Percentiles rank a stretch among this genome's conserved stretches.
Evolutionary conservation across 1,140 invertebrate species (phyloP).

Genomic region (Tribolium madens): DNA sequence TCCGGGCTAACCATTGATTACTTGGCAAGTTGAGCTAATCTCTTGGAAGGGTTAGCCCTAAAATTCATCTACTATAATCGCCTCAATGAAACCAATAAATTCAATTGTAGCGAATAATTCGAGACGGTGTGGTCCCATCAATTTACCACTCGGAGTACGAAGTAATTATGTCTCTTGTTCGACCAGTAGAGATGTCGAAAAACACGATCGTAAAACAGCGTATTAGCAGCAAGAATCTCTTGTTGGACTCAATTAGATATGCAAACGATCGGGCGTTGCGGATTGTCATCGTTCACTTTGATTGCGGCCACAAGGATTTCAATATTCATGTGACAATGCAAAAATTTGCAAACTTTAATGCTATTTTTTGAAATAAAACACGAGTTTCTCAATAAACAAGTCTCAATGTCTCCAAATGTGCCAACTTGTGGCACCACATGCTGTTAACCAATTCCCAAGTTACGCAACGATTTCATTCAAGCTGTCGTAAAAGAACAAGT

Average conservation of each 20-base stretch:
- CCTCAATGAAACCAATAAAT: conserved; percentile 29
- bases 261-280: conserved; percentile 24
- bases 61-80: conserved; percentile 9
- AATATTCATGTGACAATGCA: conserved; percentile 28
- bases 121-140: conserved; percentile 24
- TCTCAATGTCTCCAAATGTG: background rate
- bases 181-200: conserved; percentile 16
- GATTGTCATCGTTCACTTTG: conserved; percentile 28
- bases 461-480: conserved; percentile 22
- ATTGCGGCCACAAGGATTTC: conserved; percentile 10
- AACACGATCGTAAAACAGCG: conserved; percentile 18
- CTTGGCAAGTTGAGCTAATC: conserved; percentile 24
- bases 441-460: background rate
- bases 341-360: background rate
- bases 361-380: background rate
- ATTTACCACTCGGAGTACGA: background rate
- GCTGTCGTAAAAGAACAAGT: conserved; percentile 12
- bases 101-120: conserved; percentile 22
- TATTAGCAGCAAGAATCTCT: conserved; percentile 12
- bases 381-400: background rate
- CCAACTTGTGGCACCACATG: background rate
- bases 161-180: conserved; percentile 26
- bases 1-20: conserved; percentile 13
- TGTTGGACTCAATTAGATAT: conserved; percentile 32
- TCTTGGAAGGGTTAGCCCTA: conserved; percentile 6